Percentiles rank a stretch among this genome's conserved stretches.
These are phyloP conservation scores for Nyctibius grandis DNA, from an alignment of 2,797 vertebrate species.

Conservation along the genomic window DNA sequence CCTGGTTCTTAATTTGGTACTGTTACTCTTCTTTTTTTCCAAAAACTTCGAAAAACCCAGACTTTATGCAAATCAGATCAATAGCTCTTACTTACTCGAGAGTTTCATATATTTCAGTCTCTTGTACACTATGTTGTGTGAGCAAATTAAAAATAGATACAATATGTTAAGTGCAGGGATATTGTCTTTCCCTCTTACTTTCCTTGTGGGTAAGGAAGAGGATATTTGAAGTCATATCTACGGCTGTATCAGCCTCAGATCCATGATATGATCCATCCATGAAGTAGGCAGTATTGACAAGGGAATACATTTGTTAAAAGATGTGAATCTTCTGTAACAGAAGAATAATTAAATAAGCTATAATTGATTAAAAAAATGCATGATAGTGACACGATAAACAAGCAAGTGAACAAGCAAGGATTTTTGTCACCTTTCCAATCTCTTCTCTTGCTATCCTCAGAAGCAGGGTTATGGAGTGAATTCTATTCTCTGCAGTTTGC, in stretches of 20 bases:
- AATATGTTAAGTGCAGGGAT: not conserved
- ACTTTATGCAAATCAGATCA: not conserved
- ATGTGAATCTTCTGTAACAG: not conserved
- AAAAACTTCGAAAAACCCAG: not conserved
- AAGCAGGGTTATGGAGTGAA: not conserved
- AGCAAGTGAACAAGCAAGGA: not conserved
- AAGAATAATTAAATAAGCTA: not conserved
- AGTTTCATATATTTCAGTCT: not conserved
- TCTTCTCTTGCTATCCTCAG: not conserved
- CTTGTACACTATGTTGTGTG: not conserved
- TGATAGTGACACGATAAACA: not conserved
- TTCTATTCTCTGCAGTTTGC: not conserved
- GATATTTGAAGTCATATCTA: not conserved
- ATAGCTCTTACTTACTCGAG: not conserved
- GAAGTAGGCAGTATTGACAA: not conserved
- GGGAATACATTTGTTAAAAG: not conserved
- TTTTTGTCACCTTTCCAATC: not conserved
- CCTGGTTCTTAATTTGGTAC: not conserved
- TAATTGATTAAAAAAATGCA: not conserved
- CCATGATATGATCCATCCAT: too few relatives aligned
- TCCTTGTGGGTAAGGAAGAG: not conserved
- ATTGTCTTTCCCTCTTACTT: not conserved
- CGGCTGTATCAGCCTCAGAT: not conserved
- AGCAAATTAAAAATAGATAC: not conserved
- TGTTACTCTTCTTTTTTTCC: not conserved